These are phyloP conservation scores for Eurytoma adleriae DNA, from an alignment of 2,888 invertebrate species.

Conservation along the genomic window DNA sequence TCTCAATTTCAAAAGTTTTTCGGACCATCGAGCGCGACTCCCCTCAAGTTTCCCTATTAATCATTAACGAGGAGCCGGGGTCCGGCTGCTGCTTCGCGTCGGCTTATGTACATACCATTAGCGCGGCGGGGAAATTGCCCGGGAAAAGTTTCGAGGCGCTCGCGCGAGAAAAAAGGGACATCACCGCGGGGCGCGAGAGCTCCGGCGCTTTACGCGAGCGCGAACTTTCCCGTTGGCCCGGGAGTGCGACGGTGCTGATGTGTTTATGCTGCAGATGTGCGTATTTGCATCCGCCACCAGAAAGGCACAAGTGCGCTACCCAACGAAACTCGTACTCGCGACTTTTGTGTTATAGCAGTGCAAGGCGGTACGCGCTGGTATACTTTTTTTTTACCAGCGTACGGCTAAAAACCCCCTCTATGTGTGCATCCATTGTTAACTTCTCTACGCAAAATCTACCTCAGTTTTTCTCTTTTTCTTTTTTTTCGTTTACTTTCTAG, in stretches of 20 bases:
- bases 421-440: neutral
- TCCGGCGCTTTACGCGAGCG: neutral
- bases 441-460: neutral
- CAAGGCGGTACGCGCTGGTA: too few relatives aligned
- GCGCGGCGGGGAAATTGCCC: slow-evolving; percentile 19
- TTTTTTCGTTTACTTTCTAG: too few relatives aligned
- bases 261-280: slow-evolving; percentile 9
- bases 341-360: slow-evolving; percentile 36
- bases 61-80: slow-evolving; percentile 31
- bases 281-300: slow-evolving; percentile 22
- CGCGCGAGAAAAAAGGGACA: slow-evolving; percentile 6
- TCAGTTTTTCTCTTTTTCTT: neutral
- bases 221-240: neutral
- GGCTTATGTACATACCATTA: slow-evolving; percentile 35
- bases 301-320: neutral
- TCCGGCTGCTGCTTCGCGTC: neutral
- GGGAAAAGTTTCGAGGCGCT: slow-evolving; percentile 28
- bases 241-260: neutral
- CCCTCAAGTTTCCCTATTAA: slow-evolving; percentile 43
- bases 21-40: neutral
- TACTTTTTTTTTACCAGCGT: too few relatives aligned
- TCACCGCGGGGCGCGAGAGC: neutral
- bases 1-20: slow-evolving; percentile 44
- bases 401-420: too few relatives aligned
- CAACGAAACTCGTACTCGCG: slow-evolving; percentile 4